Evolutionary conservation across 2,888 invertebrate species (phyloP).

Genomic region (Ormyrus pomaceus): DNA sequence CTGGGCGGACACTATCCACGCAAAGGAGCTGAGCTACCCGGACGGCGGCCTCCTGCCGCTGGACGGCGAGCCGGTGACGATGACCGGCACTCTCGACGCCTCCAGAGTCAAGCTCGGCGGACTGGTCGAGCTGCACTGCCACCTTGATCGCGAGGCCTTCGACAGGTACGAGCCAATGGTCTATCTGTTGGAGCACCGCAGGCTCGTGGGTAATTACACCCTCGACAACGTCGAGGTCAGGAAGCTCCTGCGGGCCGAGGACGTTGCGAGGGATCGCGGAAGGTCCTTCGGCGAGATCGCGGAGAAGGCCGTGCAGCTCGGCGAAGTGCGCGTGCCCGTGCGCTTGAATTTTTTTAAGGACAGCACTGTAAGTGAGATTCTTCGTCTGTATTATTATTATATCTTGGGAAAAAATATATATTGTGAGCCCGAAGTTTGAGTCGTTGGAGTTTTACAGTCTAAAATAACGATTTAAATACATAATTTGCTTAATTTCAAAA

Average conservation of each 20-base stretch:
- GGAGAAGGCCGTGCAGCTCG: slow-evolving; percentile 70
- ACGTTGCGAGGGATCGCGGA: slow-evolving; percentile 67
- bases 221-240: slow-evolving; percentile 76
- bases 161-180: slow-evolving; percentile 76
- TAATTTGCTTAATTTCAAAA: too few species aligned
- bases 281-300: slow-evolving; percentile 70
- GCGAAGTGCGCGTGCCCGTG: slow-evolving; percentile 66
- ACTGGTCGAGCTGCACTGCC: slow-evolving; percentile 75
- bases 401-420: too few species aligned
- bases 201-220: slow-evolving; percentile 72
- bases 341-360: slow-evolving; percentile 71
- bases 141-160: slow-evolving; percentile 74
- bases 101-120: slow-evolving; percentile 66
- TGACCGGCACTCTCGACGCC: slow-evolving; percentile 61
- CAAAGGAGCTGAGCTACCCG: slow-evolving; percentile 59
- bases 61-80: slow-evolving; percentile 57
- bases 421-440: too few species aligned
- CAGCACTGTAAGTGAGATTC: slow-evolving; percentile 67
- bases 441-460: too few species aligned
- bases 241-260: slow-evolving; percentile 69
- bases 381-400: too few species aligned
- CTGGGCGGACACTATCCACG: slow-evolving; percentile 41
- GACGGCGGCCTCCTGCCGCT: slow-evolving; percentile 64
- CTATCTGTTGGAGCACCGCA: slow-evolving; percentile 74
- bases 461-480: too few species aligned